Base-by-base conservation (phyloP, 2,888 invertebrate genomes). In the Torymus aiolomorphi region DNA sequence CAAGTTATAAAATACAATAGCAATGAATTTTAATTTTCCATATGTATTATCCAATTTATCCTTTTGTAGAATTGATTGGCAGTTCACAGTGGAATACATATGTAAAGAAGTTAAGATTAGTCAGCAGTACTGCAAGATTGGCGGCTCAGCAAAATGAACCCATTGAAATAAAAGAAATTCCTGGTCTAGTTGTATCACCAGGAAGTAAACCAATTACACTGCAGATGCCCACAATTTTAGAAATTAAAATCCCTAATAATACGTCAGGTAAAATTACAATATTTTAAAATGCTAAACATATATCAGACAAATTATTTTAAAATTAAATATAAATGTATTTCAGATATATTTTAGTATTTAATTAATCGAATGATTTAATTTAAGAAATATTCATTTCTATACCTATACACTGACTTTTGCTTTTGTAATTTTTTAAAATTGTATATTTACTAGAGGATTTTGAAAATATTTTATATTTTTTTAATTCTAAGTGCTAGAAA, bases 1-100 rank as follows among this genome's bases (percentile, higher is more conserved):
- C 76, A 52, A 49, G 65, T 31, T 51, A 12, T n/a, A 42, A n/a
- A 61, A 24, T 13, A 69, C 2, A 31, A 65, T 65, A 65, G 16
- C 14, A 65, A 65, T 65, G 51, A 18, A 66, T 49, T 18, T n/a
- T 12, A 54, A 56, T 76, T 66, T 57, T 16, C 51, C 59, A 72
- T 61, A n/a, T 20, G 66, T 80, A 71, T 49, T 62, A 49, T 65
- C n/a, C 20, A 61, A 18, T 51, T 4, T 20, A 42, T 54, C 61
- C 14, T 65, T 51, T 80, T 82, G 12, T 75, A 88, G 88, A 87
- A 83, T 83, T 88, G 67, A 85, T 87, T 74, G 87, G 87, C 4
- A 84, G 86, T 82, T 84, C 84, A 2, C 90, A 91, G 71, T 91
- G 91, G 91, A 84, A 87, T 54, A 83, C 86, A 3, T 89, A 90